Evolutionary conservation across 2,797 vertebrate genomes (phyloP).

Genomic region (Rhynchotus rufescens): DNA sequence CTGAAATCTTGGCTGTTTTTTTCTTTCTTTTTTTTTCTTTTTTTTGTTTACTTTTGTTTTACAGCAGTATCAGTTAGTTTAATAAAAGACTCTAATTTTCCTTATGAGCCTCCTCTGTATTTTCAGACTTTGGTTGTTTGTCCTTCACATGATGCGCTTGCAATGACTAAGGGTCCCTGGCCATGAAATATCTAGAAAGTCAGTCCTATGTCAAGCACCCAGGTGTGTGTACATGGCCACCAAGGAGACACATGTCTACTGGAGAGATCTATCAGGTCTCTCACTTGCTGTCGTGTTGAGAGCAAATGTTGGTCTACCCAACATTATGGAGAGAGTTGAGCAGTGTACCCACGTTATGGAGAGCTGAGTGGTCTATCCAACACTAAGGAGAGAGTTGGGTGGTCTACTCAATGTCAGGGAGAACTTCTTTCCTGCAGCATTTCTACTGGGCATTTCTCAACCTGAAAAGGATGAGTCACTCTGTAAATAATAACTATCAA

Average conservation of each 20-base stretch:
- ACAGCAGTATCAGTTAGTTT: conserved; percentile 13
- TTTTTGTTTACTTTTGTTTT: no score
- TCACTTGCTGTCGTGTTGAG: not conserved
- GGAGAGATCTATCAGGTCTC: not conserved
- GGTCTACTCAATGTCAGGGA: fast-evolving
- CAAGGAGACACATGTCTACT: not conserved
- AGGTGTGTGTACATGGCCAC: not conserved
- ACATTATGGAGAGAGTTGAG: no score
- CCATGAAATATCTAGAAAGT: not conserved
- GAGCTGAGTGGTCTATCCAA: no score
- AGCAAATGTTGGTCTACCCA: not conserved
- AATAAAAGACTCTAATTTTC: conserved; percentile 26
- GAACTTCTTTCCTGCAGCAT: not conserved
- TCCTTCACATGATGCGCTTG: not conserved
- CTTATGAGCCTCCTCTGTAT: conserved; percentile 16
- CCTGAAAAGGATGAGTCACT: not conserved
- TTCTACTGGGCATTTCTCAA: not conserved
- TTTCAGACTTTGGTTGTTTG: not conserved
- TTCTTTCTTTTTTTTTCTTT: not conserved
- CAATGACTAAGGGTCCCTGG: not conserved
- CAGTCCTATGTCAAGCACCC: not conserved
- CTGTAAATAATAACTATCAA: not conserved
- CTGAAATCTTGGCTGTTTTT: not conserved
- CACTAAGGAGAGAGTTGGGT: no score
- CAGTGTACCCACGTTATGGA: no score